phyloP scores from a whole-genome alignment of 2,797 vertebrate species.

The Malacoraja senta region DNA sequence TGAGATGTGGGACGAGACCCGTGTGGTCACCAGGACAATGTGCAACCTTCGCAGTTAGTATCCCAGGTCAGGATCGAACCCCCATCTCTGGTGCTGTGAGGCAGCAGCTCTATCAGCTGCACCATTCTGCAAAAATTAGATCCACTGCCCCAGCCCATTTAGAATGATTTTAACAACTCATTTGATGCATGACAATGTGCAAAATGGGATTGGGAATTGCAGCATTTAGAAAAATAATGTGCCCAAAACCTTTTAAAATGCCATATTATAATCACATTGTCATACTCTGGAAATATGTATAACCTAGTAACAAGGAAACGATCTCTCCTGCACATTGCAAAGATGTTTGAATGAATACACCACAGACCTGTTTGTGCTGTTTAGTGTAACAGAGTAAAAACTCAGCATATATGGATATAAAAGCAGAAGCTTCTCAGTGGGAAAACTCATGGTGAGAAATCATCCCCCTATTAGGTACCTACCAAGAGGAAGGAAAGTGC shows the following conservation, averaged over 20 bases:
- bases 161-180: not conserved
- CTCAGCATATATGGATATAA: constrained; percentile 20
- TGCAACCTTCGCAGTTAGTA: too few species aligned
- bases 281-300: not conserved
- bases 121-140: not conserved
- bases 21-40: too few species aligned
- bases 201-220: not conserved
- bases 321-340: constrained; percentile 15
- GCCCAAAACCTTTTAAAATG: not conserved
- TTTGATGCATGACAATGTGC: not conserved
- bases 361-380: constrained; percentile 11
- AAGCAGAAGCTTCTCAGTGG: not conserved
- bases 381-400: not conserved
- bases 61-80: too few species aligned
- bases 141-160: not conserved
- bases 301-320: not conserved
- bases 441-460: not conserved
- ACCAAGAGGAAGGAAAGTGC: constrained; percentile 11
- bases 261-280: not conserved
- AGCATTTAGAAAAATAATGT: not conserved
- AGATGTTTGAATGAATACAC: constrained; percentile 15
- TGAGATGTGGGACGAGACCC: too few species aligned
- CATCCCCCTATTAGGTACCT: constrained; percentile 25
- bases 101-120: too few species aligned
- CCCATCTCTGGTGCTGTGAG: too few species aligned